These are phyloP conservation scores for Monomorium pharaonis DNA, from an alignment of 1,140 invertebrate species.

Conservation along the genomic window DNA sequence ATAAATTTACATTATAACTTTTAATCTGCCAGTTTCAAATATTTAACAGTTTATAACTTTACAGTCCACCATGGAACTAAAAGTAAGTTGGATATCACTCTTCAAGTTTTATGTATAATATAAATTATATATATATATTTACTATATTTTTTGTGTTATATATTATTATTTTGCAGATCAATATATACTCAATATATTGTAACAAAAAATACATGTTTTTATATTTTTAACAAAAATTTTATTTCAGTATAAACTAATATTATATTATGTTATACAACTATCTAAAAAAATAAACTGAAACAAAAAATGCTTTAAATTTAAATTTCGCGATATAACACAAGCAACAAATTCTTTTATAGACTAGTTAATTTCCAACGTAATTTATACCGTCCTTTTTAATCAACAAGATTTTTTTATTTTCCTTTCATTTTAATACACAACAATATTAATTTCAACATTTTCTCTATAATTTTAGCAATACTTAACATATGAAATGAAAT, in stretches of 20 bases:
- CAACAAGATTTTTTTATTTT: background rate
- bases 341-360: background rate
- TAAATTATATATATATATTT: background rate
- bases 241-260: background rate
- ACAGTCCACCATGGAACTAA: conserved; percentile 74
- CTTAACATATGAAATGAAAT: background rate
- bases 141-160: background rate
- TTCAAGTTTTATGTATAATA: background rate
- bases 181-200: background rate
- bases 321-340: background rate
- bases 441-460: background rate
- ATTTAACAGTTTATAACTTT: conserved; percentile 58
- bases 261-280: background rate
- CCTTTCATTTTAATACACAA: background rate
- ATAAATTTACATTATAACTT: too few relatives aligned
- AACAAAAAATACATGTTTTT: background rate
- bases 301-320: background rate
- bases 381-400: background rate
- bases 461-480: background rate
- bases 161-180: background rate
- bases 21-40: conserved; percentile 14
- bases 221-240: background rate
- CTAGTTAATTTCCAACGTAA: background rate
- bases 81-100: conserved; percentile 70
- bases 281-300: background rate